Base-by-base conservation (phyloP, 2,888 invertebrate genomes). In the Drosophila affinis region DNA sequence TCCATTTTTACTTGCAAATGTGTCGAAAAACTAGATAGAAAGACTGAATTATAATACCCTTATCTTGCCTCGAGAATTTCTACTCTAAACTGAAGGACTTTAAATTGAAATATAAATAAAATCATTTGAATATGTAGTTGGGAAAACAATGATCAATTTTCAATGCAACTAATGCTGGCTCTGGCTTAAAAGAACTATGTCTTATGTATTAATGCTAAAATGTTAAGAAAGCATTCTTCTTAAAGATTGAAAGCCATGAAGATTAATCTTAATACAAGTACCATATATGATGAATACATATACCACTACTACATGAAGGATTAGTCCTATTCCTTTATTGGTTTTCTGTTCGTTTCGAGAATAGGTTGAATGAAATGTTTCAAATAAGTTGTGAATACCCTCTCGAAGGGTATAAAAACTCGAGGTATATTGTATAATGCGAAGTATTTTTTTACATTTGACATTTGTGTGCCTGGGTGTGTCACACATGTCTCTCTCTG, bases 391-490 rank as follows among this genome's bases (percentile, higher is more conserved):
- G 34, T 34, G 18, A 45, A 45, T 51, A 46, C 55, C 45, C 51
- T 10, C 17, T 9, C 51, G 45, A 34, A 64, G 67, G 27, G 67
- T 67, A 67, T 65, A 56, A 55, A 46, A 64, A 55, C 45, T 27
- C 45, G 18, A 34, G 34, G 24, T 48, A 62, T 61, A 61, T 64
- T 57, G 29, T 65, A 65, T 47, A 65, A 61, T 61, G 27, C 48
- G 39, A 27, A 48, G 44, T 49, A 21, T 60, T 60, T 71, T 64
- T 54, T 60, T 56, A 75, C 82, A 77, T 85, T 86, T 86, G 86
- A 81, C 83, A 84, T 79, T 86, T 69, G 77, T 72, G 72, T 60
- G 48, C 69, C 61, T 75, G 72, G 73, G 55, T 72, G 72, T 77
- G 75, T 76, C 77, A 86, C 83, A 79, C 81, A 72, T 68, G 83